Conservation (phyloP, 2,888 invertebrate species). For the Ecliptopera silaceata region DNA sequence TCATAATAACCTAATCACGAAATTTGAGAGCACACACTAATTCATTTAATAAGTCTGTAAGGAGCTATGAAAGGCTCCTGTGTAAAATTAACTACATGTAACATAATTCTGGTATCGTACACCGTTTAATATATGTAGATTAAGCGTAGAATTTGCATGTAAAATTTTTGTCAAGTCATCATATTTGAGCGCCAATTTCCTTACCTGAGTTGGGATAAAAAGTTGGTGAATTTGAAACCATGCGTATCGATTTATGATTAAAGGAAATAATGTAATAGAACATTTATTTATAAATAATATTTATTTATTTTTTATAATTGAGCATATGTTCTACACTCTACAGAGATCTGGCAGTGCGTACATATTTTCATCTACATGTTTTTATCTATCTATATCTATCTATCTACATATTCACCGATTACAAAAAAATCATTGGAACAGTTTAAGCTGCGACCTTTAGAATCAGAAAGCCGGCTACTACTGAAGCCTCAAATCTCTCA, state of each 20-base stretch:
- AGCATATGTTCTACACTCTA: no score
- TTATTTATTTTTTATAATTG: no score
- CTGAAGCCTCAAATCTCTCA: no score
- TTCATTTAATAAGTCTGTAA: background rate
- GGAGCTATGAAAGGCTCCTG: constrained; percentile 2
- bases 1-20: background rate
- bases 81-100: constrained; percentile 13
- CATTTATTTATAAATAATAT: no score
- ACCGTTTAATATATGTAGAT: constrained; percentile 24
- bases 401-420: no score
- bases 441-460: no score
- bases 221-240: constrained; percentile 8
- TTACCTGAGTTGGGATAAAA: constrained; percentile 27
- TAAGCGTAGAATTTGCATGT: constrained; percentile 24
- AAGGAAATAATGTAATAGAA: no score
- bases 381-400: no score
- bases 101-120: constrained; percentile 11
- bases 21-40: background rate
- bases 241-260: background rate
- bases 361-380: no score
- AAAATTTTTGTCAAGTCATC: constrained; percentile 29
- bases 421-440: no score
- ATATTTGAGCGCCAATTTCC: constrained; percentile 29
- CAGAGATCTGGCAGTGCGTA: no score
- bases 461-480: no score